Conservation (phyloP, 2,797 vertebrate species). For the Danio aesculapii region DNA sequence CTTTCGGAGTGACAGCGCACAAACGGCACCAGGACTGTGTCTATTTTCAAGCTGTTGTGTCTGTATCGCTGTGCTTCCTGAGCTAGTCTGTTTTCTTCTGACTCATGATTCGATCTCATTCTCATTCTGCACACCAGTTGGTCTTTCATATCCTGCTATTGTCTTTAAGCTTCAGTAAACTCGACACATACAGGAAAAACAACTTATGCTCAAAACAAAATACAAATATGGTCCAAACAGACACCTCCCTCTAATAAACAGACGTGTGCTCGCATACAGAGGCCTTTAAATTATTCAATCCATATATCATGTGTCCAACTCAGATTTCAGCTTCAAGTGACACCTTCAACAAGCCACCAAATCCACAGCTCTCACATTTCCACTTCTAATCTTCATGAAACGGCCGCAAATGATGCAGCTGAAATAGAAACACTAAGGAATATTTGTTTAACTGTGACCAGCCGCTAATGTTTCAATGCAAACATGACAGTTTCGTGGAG, state of each 20-base stretch:
- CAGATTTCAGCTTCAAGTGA: slow-evolving; percentile 69
- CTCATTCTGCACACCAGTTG: slow-evolving; percentile 57
- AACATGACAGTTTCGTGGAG: neutral
- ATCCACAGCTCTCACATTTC: slow-evolving; percentile 66
- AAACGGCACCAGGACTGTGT: neutral
- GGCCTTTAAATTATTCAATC: slow-evolving; percentile 76
- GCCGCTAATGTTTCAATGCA: neutral
- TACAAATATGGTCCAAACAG: slow-evolving; percentile 19
- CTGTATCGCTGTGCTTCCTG: slow-evolving; percentile 35
- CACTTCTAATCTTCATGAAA: slow-evolving; percentile 61
- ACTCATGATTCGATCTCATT: slow-evolving; percentile 62
- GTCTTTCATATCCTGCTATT: slow-evolving; percentile 76
- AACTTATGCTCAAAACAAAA: slow-evolving; percentile 26
- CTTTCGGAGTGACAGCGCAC: neutral
- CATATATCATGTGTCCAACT: slow-evolving; percentile 67
- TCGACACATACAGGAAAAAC: slow-evolving; percentile 38
- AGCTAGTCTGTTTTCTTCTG: slow-evolving; percentile 40
- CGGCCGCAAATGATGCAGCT: slow-evolving; percentile 56
- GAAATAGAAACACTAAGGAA: slow-evolving; percentile 11
- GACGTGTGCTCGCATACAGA: slow-evolving; percentile 5
- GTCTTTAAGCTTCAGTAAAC: slow-evolving; percentile 60
- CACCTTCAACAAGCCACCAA: slow-evolving; percentile 57
- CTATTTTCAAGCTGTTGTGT: slow-evolving; percentile 21
- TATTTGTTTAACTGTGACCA: neutral
- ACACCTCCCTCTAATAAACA: slow-evolving; percentile 17